Conservation (phyloP, 2,113 vertebrate genomes). For the Potamarius usumacintae region DNA sequence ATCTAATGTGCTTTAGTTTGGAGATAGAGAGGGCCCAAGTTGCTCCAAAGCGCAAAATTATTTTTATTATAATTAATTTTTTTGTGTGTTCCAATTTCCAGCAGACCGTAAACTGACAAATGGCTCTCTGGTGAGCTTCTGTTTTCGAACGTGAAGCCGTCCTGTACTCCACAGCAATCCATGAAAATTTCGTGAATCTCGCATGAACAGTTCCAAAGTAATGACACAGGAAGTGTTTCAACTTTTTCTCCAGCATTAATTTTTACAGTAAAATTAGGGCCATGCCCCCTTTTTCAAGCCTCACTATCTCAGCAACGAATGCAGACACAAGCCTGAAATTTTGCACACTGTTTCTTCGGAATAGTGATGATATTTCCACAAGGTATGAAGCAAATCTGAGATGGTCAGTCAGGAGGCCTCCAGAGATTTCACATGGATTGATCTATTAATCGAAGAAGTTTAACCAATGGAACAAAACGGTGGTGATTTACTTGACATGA, state of each 20-base stretch:
- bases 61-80: too few species aligned
- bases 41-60: too few species aligned
- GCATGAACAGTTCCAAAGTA: neutral
- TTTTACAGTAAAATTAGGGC: neutral
- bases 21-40: too few species aligned
- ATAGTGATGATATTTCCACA: neutral
- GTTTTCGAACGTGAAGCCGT: neutral
- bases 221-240: neutral
- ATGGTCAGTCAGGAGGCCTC: too few species aligned
- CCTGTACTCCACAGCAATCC: neutral
- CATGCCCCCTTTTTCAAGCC: neutral
- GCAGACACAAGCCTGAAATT: neutral
- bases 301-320: neutral
- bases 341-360: neutral
- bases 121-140: neutral
- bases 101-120: neutral
- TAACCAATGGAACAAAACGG: neutral
- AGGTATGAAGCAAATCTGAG: too few species aligned
- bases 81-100: too few species aligned
- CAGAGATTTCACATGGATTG: neutral
- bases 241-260: neutral
- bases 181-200: neutral
- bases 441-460: neutral
- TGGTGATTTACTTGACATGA: neutral
- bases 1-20: too few species aligned